A percentile compares a stretch with the other conserved stretches of the same genome.
These are phyloP conservation scores for Scylla paramamosain DNA, from an alignment of 1,140 invertebrate genomes.

Conservation along the genomic window DNA sequence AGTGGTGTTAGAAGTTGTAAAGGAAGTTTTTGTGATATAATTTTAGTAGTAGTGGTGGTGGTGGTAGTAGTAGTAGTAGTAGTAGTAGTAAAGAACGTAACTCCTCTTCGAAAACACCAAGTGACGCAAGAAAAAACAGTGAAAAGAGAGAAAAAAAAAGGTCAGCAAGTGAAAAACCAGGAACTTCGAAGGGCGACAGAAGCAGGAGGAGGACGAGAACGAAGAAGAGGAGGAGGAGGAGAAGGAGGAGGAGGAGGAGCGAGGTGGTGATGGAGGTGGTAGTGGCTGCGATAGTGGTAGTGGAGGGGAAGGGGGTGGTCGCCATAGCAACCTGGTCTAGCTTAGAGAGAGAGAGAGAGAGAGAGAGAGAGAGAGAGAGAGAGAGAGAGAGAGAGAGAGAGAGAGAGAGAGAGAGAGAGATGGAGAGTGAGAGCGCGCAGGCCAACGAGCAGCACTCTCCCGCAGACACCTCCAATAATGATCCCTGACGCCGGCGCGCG, in stretches of 20 bases:
- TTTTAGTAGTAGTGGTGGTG: background rate
- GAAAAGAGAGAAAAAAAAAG: background rate
- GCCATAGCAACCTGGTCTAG: background rate
- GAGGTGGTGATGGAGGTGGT: background rate
- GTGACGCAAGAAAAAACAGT: no score
- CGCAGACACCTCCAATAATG: conserved; percentile 21
- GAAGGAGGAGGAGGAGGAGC: background rate
- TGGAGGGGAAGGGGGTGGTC: background rate
- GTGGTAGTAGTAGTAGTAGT: background rate
- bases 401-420: background rate
- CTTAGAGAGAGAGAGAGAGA: background rate
- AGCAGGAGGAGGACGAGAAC: background rate
- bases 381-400: no score
- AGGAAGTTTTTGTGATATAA: no score
- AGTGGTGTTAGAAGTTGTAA: background rate
- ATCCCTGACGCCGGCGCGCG: conserved; percentile 15
- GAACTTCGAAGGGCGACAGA: background rate
- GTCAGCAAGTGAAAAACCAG: background rate
- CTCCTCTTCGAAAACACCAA: no score
- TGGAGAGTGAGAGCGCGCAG: background rate
- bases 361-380: no score
- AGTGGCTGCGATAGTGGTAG: background rate
- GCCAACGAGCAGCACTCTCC: background rate
- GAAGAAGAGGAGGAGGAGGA: background rate
- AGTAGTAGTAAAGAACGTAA: no score